Evolutionary conservation across 2,888 invertebrate genomes (phyloP), one percentile per base, ranked within the genome.

Genomic region (Apantesis nais): DNA sequence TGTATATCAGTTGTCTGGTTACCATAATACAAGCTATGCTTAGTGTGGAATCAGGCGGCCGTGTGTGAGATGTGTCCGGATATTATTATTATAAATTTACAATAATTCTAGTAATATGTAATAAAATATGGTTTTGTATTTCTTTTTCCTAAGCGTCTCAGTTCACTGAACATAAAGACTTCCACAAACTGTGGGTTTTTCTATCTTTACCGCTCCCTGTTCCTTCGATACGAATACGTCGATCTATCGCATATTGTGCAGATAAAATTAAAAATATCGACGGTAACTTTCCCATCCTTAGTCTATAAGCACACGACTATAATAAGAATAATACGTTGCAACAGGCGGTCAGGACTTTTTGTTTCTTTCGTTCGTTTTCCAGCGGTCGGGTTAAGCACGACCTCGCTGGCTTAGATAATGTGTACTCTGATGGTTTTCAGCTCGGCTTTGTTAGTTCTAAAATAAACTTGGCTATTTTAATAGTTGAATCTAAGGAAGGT

Each of bases 241-340:
- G 52, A 12, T 55, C 2, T n/a, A n/a, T 52, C 11, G n/a, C n/a
- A 55, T 25, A 62, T 37, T 14, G 37, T 37, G 14, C 1, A 12
- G 25, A 29, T 63, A 4, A 34, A 25, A 58, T 55, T 14, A 72
- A 1, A 62, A 29, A 31, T 25, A 69, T 63, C 63, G 67, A 37
- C 66, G 62, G 14, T 19, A 44, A 37, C 52, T 69, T 71, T 66
- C 80, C 66, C 77, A 29, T 55, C 73, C 72, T 71, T 74, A 80
- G 62, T 52, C 68, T 67, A 70, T 72, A 77, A 79, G 77, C 74
- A 77, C 80, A 79, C 77, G 74, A 80, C 82, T 85, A 85, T 87
- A 89, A 88, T 87, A 88, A 89, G 86, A 88, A 79, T 77, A 80
- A 73, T 73, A 78, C 37, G 73, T 79, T 70, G 85, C 89, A 88